Evolutionary conservation across 2,797 vertebrate genomes (phyloP), one percentile per base, ranked within the genome.

Genomic region (Manis javanica): DNA sequence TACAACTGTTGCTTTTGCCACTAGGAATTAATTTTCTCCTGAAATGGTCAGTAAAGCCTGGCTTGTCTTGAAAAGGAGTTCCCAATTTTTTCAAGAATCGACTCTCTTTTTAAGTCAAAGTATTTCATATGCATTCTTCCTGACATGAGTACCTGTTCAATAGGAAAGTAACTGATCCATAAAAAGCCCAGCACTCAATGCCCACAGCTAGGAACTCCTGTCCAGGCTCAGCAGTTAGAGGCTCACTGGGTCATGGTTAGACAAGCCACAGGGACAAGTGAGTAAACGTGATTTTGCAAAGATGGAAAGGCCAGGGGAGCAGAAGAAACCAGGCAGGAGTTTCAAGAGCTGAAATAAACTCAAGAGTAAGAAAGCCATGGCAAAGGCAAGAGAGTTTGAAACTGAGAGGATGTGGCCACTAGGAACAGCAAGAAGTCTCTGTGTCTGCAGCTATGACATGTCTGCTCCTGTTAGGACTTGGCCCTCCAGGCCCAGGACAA

Each of bases 21-120:
- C 34, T 77, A 46, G 7, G 21, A 75, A 31, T 77, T 88, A 57
- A 75, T 75, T 61, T 81, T 66, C 39, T 14, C 57, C 15, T 39
- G 29, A 64, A n/a, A 90, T 59, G 49, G 9, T 64, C 51, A 3
- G 46, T 24, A 82, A 87, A 75, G 23, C 1, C 26, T 51, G 61
- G 87, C 66, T 87, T 64, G 23, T 87, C 51, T 75, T 53, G 61
- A 53, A 87, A 49, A 88, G 31, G 49, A 84, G 51, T 59, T 66
- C 51, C 57, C 84, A 42, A 31, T 37, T 74, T 81, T 87, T 81
- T 87, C 74, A 81, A 95, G 64, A 92, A 64, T 75, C 15, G 18
- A 92, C 91, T 82, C 14, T 39, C 57, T 75, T 75, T 42, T 68
- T 75, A 64, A 53, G 11, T 91, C 59, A 59, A 75, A 79, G 24